Percentiles rank a stretch among this genome's conserved stretches.
phyloP scores from a whole-genome alignment of 2,797 vertebrate species.

The Chiroxiphia lanceolata region DNA sequence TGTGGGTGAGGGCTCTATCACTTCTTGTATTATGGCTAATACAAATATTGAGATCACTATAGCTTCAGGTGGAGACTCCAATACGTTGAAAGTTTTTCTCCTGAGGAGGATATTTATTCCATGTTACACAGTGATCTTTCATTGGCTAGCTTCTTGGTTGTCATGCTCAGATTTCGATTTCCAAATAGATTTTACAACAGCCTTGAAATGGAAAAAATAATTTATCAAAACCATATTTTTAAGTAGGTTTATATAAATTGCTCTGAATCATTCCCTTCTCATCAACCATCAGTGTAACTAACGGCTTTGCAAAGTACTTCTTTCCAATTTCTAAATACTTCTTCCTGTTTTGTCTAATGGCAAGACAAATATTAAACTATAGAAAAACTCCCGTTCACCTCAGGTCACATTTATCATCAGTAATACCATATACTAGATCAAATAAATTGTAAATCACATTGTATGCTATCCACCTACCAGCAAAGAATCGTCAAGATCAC shows the following conservation, averaged over 20 bases:
- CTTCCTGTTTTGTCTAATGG: not conserved
- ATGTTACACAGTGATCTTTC: not conserved
- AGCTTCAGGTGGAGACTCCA: not conserved
- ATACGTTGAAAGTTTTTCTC: not conserved
- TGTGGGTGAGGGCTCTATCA: not conserved
- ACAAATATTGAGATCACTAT: not conserved
- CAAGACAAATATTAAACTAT: not conserved
- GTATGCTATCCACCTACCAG: constrained; percentile 51
- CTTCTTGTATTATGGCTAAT: not conserved
- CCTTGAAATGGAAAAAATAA: constrained; percentile 31
- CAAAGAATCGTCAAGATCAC: constrained; percentile 62
- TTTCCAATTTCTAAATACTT: not conserved
- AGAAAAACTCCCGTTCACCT: not conserved
- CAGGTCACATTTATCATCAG: not conserved
- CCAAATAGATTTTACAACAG: constrained; percentile 57
- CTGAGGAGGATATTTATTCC: not conserved
- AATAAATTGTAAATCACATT: not conserved
- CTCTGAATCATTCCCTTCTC: not conserved
- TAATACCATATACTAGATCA: not conserved
- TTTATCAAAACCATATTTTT: not conserved
- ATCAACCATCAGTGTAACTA: not conserved
- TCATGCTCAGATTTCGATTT: constrained; percentile 12
- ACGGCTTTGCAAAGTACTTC: not conserved
- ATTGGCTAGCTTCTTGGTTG: not conserved
- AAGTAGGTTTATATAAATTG: not conserved